Conservation (phyloP, 2,797 vertebrate genomes). For the Hypotaenidia philippensis region DNA sequence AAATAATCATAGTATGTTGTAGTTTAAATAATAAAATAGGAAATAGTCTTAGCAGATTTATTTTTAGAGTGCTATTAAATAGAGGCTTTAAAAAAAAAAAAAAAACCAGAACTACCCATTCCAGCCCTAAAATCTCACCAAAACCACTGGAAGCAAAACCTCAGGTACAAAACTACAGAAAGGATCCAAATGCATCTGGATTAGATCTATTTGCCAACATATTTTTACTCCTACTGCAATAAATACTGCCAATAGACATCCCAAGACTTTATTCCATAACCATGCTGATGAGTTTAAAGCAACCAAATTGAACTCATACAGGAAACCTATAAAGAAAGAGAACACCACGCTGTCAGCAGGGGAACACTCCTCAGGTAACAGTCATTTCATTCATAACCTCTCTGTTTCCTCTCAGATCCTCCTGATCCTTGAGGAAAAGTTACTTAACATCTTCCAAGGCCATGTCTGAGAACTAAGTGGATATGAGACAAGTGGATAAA, state of each 20-base stretch:
- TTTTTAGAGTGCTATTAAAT: neutral
- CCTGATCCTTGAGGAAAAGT: neutral
- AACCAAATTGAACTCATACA: neutral
- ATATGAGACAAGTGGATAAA: neutral
- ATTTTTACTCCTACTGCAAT: neutral
- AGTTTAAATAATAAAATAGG: conserved; percentile 2
- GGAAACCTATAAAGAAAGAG: neutral
- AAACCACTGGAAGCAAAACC: neutral
- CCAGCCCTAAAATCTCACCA: neutral
- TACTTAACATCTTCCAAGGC: neutral
- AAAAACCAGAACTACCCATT: neutral
- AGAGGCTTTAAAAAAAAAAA: neutral
- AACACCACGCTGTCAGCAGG: neutral
- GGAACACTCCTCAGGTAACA: neutral
- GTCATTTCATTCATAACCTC: neutral
- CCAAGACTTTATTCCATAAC: neutral
- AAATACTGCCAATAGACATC: neutral
- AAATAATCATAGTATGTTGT: neutral
- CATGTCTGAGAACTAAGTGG: neutral
- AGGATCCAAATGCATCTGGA: neutral
- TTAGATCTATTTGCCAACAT: neutral
- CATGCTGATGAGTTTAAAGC: neutral
- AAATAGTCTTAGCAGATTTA: neutral
- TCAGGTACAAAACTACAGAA: neutral
- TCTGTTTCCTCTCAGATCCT: neutral